phyloP scores from a whole-genome alignment of 2,888 invertebrate genomes.

The Cataglyphis livida region DNA sequence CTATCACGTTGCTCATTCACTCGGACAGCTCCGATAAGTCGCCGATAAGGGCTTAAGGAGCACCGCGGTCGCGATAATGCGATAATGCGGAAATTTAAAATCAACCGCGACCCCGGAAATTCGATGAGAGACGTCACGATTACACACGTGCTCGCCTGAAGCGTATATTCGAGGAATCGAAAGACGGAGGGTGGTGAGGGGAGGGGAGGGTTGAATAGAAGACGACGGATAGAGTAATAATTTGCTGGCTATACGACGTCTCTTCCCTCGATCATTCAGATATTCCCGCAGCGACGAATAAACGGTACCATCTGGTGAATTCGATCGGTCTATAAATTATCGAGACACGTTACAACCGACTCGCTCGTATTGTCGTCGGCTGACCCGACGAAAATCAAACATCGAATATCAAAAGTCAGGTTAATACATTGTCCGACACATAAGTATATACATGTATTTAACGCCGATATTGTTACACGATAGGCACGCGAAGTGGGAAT shows the following conservation, averaged over 20 bases:
- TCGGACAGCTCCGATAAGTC: constrained; percentile 13
- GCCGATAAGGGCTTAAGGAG: neutral
- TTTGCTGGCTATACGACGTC: constrained; percentile 7
- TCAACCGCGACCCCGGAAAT: constrained; percentile 13
- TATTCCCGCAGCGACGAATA: neutral
- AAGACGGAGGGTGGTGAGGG: neutral
- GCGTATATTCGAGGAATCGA: neutral
- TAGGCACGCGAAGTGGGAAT: neutral
- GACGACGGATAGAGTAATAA: neutral
- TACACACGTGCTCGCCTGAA: constrained; percentile 10
- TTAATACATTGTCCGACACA: neutral
- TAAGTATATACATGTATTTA: neutral
- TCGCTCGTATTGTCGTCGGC: neutral
- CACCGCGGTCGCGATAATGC: no score
- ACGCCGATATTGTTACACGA: neutral
- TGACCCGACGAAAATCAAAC: constrained; percentile 16
- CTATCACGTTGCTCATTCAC: constrained; percentile 19
- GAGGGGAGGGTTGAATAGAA: neutral
- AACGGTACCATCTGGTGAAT: constrained; percentile 49
- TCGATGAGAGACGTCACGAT: constrained; percentile 31
- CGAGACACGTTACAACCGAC: constrained; percentile 20
- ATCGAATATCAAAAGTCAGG: constrained; percentile 10
- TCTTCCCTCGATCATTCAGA: constrained; percentile 1
- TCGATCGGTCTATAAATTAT: constrained; percentile 47
- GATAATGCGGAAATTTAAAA: constrained; percentile 35